Evolutionary conservation across 64 coral and sea anemone species (phyloP), one percentile per base, ranked within the genome.

Genomic region (Montipora capricornis): DNA sequence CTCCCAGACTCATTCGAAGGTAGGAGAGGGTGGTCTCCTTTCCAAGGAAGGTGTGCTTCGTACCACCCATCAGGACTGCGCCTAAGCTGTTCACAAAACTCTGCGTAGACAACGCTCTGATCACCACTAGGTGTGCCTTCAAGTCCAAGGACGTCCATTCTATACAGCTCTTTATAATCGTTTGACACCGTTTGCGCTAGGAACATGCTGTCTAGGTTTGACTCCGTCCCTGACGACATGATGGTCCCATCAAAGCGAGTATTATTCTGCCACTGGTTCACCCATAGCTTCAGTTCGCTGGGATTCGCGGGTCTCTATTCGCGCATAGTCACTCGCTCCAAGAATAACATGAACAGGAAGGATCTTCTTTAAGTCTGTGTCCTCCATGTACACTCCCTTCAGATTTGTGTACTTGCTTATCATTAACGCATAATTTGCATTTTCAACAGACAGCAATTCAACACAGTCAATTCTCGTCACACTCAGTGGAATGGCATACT

Each of bases 131-230:
- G 62, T 68, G 49, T 70, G 73, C 87, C 81, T 49, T 93, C 81
- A n/a, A 93, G 80, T 75, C 91, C 68, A 81, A 93, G 22, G 22
- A 93, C 82, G 73, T 93, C 82, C 4, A 93, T 12, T 46, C 49
- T 87, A 49, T 82, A 93, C 13, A 93, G 62, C 82, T 93, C 47
- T 87, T 76, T 48, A 57, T 93, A 93, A 64, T 93, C 81, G 20
- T 48, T 53, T 29, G 49, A 16, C 3, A 73, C 75, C 20, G 91
- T 70, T 77, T 66, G 48, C 22, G 73, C n/a, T 37, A 78, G 6
- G 19, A 86, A 76, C 14, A 37, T 78, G 12, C 51, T 76, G 12
- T 50, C 49, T 10, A 93, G 44, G 50, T 77, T 16, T 71, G 11
- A 12, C 49, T 93, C 83, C n/a, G 15, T 78, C 64, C 75, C 74